These are phyloP conservation scores for Phrynosoma platyrhinos DNA, from an alignment of 2,113 vertebrate genomes.

Conservation along the genomic window DNA sequence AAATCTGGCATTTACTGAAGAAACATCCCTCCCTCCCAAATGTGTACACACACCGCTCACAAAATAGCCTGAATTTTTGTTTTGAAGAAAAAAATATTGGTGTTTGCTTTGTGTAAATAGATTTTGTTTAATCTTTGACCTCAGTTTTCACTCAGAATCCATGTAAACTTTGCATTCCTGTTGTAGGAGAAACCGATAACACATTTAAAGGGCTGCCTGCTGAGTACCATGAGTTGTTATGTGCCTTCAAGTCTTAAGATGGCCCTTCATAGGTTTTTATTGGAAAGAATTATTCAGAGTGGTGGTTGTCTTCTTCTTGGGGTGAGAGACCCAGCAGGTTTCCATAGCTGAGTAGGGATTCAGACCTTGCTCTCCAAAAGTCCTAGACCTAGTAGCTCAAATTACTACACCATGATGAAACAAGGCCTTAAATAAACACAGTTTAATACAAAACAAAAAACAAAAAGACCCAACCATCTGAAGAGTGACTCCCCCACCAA, in stretches of 20 bases:
- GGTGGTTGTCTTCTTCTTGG: too few species aligned
- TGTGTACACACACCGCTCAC: not conserved
- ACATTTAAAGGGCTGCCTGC: not conserved
- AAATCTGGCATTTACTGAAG: not conserved
- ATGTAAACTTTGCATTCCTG: not conserved
- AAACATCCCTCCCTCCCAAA: not conserved
- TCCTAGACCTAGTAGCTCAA: too few species aligned
- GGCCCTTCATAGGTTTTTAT: too few species aligned
- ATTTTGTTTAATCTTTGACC: slow-evolving; percentile 23
- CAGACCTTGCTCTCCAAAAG: too few species aligned
- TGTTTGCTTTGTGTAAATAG: not conserved
- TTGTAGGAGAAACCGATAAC: not conserved
- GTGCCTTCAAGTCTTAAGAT: too few species aligned
- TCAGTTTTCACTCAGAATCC: slow-evolving; percentile 29
- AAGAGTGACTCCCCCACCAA: not conserved
- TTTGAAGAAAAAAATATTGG: not conserved
- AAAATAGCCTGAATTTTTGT: not conserved
- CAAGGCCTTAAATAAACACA: not conserved
- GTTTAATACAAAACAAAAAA: not conserved
- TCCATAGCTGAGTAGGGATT: too few species aligned
- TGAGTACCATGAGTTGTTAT: not conserved
- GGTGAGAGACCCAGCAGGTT: too few species aligned
- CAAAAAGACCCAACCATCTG: not conserved
- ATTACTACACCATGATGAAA: not conserved
- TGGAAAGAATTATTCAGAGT: too few species aligned